phyloP scores from a whole-genome alignment of 1,140 invertebrate genomes.

The Drosophila ogumai region DNA sequence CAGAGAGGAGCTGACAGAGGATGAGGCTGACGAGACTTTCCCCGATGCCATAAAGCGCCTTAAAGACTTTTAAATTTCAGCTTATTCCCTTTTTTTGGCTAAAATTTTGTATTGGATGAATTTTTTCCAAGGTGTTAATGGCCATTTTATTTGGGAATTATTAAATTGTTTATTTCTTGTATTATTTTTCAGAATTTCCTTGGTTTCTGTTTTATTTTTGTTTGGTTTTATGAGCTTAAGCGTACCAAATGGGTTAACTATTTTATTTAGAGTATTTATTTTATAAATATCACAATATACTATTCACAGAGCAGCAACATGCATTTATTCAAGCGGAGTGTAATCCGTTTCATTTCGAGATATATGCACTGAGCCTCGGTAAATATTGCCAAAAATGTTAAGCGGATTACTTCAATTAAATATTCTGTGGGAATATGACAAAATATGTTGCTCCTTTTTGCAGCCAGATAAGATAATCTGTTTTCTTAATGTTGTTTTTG shows the following conservation, averaged over 20 bases:
- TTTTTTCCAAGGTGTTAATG: neutral
- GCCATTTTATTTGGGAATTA: neutral
- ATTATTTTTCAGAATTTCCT: neutral
- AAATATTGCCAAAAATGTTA: constrained; percentile 45
- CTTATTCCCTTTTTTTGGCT: neutral
- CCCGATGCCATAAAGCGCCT: constrained; percentile 19
- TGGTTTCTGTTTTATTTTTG: neutral
- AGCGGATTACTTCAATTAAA: constrained; percentile 38
- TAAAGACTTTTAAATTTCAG: constrained; percentile 9
- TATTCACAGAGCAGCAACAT: neutral
- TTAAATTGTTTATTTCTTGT: neutral
- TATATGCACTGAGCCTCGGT: constrained; percentile 1
- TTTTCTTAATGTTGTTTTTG: constrained; percentile 5
- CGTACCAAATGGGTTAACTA: neutral
- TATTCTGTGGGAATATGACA: constrained; percentile 28
- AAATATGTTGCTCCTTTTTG: constrained; percentile 5
- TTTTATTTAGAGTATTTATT: neutral
- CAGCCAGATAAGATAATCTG: constrained; percentile 27
- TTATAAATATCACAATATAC: neutral
- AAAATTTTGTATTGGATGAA: neutral
- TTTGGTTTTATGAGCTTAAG: neutral
- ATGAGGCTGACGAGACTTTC: constrained; percentile 21
- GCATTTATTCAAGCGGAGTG: constrained; percentile 12
- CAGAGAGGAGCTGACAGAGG: constrained; percentile 16
- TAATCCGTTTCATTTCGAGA: constrained; percentile 7